A percentile compares a stretch with the other conserved stretches of the same genome.
Evolutionary conservation across 2,797 vertebrate genomes (phyloP).

Genomic region (Vultur gryphus): DNA sequence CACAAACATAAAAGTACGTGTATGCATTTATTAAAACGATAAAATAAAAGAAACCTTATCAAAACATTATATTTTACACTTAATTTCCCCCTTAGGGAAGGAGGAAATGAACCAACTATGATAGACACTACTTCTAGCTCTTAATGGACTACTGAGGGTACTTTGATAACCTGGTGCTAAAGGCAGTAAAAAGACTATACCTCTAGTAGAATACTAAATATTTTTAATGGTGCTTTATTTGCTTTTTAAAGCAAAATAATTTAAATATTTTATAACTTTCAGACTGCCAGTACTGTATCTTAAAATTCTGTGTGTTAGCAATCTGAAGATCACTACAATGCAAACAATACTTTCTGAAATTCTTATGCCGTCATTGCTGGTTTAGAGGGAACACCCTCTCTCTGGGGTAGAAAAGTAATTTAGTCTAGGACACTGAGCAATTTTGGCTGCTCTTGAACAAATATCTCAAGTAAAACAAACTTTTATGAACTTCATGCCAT

Average conservation of each 20-base stretch:
- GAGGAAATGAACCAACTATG: background rate
- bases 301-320: background rate
- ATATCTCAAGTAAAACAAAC: slow-evolving; percentile 1
- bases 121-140: background rate
- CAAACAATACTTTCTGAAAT: slow-evolving; percentile 12
- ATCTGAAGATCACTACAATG: background rate
- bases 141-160: background rate
- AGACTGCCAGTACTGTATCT: background rate
- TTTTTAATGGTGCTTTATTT: background rate
- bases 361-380: background rate
- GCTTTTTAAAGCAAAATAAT: background rate
- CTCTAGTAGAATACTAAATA: background rate
- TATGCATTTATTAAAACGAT: background rate
- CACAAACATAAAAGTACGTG: background rate
- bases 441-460: background rate
- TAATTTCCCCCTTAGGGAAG: background rate
- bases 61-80: background rate
- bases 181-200: background rate
- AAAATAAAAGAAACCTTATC: background rate
- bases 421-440: background rate
- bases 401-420: slow-evolving; percentile 29
- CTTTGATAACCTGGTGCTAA: background rate
- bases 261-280: background rate
- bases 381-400: slow-evolving; percentile 45
- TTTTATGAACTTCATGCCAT: background rate